phyloP scores from a whole-genome alignment of 2,888 invertebrate genomes.

The Archaeoteleia sp. region DNA sequence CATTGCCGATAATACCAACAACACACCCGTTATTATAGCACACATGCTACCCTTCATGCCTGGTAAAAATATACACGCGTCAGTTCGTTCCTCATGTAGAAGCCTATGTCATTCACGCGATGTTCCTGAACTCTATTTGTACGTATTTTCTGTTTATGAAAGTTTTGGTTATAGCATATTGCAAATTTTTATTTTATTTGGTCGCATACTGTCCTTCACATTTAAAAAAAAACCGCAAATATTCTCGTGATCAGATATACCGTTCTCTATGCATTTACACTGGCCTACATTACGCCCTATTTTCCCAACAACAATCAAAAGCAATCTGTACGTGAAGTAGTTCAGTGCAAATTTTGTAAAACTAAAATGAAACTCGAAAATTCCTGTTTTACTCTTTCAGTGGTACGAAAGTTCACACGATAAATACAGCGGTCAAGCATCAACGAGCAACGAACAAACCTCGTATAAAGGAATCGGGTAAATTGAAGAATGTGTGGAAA shows the following conservation, averaged over 20 bases:
- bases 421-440: constrained; percentile 36
- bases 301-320: background rate
- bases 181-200: too few species aligned
- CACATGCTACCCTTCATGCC: constrained; percentile 25
- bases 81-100: constrained; percentile 19
- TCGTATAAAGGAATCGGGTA: constrained; percentile 29
- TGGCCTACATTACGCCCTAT: constrained; percentile 8
- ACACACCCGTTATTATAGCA: constrained; percentile 38
- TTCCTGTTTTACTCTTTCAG: background rate
- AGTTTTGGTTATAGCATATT: too few species aligned
- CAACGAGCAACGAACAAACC: constrained; percentile 31
- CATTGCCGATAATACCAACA: constrained; percentile 42
- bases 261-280: constrained; percentile 3
- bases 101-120: constrained; percentile 36
- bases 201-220: background rate
- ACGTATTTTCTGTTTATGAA: too few species aligned
- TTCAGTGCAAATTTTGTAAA: constrained; percentile 5
- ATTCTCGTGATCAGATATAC: constrained; percentile 5
- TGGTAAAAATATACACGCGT: constrained; percentile 32
- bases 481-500: constrained; percentile 19
- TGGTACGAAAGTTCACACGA: constrained; percentile 16
- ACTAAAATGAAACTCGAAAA: background rate
- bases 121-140: constrained; percentile 23
- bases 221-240: background rate
- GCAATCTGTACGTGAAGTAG: background rate